Base-by-base conservation (phyloP, 2,113 vertebrate genomes). In the Gavialis gangeticus region DNA sequence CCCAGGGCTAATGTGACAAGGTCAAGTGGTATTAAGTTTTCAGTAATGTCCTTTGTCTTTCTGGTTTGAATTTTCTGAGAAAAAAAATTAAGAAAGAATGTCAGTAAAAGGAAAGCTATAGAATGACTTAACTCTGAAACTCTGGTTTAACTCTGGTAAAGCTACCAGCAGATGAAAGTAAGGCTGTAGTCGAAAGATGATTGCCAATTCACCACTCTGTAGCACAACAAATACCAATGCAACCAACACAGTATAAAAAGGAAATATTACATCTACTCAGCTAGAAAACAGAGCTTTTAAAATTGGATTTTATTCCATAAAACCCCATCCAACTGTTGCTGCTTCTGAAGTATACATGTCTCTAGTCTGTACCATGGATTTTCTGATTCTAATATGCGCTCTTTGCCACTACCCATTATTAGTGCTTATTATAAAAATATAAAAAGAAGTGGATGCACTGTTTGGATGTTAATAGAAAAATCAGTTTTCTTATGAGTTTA, bases 1-100 rank as follows among this genome's bases (percentile, higher is more conserved):
- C 98, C 98, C 96, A 97, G 91, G 98, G 98, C 98, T 98, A 98
- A 97, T 98, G 98, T 98, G 98, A 98, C 98, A 98, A 98, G 98
- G 98, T 98, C 98, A 98, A 98, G 96, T 97, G 92, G 98, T 98
- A 98, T 98, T 98, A 96, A 97, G 97, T 98, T 98, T 98, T 98
- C 98, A 87, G 95, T 98, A 98, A 98, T 98, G 97, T 98, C 97
- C 94, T 98, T 98, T 98, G 97, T 98, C 97, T 98, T 97, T 98
- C 98, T 98, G 98, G 98, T 98, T 98, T 98, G 98, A 98, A 98
- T 98, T 98, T 98, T 98, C 97, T 96, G 97, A 80, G 89, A 96
- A 96, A 97, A 97, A 97, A 96, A 97, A 98, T 97, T 97, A 97
- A 97, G 93, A 96, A 95, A 97, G 97, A 97, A 97, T 97, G 96